Evolutionary conservation across 2,797 vertebrate species (phyloP).

Genomic region (Acanthurus tractus): DNA sequence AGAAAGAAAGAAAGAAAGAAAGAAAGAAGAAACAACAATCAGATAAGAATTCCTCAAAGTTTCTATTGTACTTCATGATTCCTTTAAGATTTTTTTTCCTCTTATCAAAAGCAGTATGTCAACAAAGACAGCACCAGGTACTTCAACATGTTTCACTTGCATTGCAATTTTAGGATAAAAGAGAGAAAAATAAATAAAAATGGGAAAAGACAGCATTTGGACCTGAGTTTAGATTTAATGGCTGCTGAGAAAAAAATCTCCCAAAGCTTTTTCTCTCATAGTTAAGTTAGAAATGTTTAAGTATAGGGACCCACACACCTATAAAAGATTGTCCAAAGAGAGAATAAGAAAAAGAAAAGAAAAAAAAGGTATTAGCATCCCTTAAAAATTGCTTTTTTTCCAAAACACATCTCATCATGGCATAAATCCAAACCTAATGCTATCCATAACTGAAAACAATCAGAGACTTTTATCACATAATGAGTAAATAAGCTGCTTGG

Average conservation of each 20-base stretch:
- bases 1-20: too few species aligned
- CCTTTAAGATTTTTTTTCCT: neutral
- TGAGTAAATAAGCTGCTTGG: conserved; percentile 11
- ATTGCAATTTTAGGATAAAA: neutral
- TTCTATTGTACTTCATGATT: neutral
- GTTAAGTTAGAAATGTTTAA: neutral
- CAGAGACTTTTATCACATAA: conserved; percentile 35
- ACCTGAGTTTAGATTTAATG: neutral
- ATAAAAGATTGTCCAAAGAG: conserved; percentile 13
- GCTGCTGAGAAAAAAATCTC: neutral
- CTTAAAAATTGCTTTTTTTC: conserved; percentile 34
- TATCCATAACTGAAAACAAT: conserved; percentile 35
- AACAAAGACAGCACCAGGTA: neutral
- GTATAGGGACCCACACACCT: conserved; percentile 19
- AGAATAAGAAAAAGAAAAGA: conserved; percentile 3
- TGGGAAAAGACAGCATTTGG: neutral
- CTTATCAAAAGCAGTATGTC: neutral
- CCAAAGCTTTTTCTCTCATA: neutral
- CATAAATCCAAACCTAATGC: conserved; percentile 44
- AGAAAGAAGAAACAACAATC: neutral
- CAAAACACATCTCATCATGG: conserved; percentile 17
- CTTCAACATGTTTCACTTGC: neutral
- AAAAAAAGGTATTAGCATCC: conserved; percentile 11
- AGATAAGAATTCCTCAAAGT: neutral
- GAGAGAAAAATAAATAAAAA: neutral